These are phyloP conservation scores for Heterocephalus glaber DNA, from an alignment of 2,113 vertebrate species.

Conservation along the genomic window DNA sequence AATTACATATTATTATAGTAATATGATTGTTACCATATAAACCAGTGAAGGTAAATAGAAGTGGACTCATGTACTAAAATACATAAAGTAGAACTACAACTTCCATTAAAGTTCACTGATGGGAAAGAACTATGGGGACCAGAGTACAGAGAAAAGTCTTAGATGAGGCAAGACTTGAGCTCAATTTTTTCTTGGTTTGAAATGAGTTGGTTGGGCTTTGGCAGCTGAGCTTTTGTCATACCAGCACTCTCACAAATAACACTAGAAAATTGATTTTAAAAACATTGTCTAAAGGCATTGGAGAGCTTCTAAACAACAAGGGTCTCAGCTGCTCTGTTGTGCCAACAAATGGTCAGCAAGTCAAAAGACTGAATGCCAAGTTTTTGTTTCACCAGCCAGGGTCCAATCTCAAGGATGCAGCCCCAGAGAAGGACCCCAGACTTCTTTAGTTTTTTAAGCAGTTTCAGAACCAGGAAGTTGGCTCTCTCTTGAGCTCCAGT, in stretches of 20 bases:
- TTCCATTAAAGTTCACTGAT: neutral
- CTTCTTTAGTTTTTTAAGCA: too few relatives aligned
- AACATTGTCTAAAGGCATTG: neutral
- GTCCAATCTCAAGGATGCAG: too few relatives aligned
- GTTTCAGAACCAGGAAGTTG: too few relatives aligned
- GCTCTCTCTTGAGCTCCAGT: too few relatives aligned
- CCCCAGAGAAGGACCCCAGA: too few relatives aligned
- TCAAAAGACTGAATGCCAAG: too few relatives aligned
- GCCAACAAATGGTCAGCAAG: too few relatives aligned
- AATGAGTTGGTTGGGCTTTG: neutral
- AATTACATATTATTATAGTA: neutral
- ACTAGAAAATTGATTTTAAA: neutral
- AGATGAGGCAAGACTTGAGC: neutral
- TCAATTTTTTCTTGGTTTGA: neutral
- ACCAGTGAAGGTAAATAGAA: neutral
- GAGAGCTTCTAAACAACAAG: neutral
- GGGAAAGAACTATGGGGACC: neutral
- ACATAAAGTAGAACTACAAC: neutral
- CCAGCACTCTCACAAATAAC: neutral
- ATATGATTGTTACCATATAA: constrained; percentile 10
- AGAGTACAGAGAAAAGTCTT: neutral
- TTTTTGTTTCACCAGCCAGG: too few relatives aligned
- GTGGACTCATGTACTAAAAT: neutral
- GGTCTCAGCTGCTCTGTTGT: too few relatives aligned
- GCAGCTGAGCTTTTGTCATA: neutral